A percentile compares a stretch with the other conserved stretches of the same genome.
Conservation (phyloP, 2,797 vertebrate genomes). For the Moxostoma hubbsi region DNA sequence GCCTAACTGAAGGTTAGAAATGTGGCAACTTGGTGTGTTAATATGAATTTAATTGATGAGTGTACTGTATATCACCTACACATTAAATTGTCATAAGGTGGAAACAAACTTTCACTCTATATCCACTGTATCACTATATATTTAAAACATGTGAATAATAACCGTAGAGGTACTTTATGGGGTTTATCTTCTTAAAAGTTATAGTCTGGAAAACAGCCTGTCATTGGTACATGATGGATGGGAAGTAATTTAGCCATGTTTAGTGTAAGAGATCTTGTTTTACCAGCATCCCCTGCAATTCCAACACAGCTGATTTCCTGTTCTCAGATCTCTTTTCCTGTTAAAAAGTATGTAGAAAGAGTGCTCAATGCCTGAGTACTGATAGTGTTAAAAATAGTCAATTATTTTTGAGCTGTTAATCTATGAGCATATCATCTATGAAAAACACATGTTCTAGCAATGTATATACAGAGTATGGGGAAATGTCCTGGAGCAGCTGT, state of each 20-base stretch:
- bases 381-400: background rate
- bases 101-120: too few relatives aligned
- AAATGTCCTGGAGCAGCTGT: background rate
- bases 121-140: background rate
- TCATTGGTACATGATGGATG: background rate
- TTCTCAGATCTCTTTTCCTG: constrained; percentile 72
- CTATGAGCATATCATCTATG: background rate
- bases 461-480: background rate
- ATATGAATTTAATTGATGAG: too few relatives aligned
- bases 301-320: constrained; percentile 75
- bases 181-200: background rate
- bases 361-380: background rate
- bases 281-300: constrained; percentile 83
- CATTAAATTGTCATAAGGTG: too few relatives aligned
- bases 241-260: background rate
- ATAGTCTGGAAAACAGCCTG: background rate
- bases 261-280: constrained; percentile 40
- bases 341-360: background rate
- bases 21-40: too few relatives aligned
- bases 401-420: background rate
- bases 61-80: too few relatives aligned
- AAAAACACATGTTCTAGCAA: background rate
- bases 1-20: too few relatives aligned
- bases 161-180: too few relatives aligned
- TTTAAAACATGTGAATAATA: background rate